Evolutionary conservation across 2,113 vertebrate species (phyloP).

Genomic region (Apteryx owenii): DNA sequence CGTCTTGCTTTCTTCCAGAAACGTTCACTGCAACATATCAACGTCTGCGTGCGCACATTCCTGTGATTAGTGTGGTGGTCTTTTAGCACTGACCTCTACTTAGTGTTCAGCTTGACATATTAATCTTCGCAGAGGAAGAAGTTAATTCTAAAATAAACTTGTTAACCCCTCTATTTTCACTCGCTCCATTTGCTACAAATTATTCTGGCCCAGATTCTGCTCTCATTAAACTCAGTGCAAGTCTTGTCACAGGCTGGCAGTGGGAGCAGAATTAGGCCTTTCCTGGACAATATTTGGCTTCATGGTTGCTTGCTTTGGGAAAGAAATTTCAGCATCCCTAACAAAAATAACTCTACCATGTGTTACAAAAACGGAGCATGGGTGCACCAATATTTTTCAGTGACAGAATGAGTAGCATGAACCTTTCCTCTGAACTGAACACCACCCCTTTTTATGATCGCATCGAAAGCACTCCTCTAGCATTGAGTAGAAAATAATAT

Average conservation of each 20-base stretch:
- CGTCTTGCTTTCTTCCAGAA: not conserved
- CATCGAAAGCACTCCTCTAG: not conserved
- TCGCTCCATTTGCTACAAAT: slow-evolving; percentile 12
- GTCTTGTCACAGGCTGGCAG: not conserved
- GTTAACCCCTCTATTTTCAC: slow-evolving; percentile 10
- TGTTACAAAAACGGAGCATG: not conserved
- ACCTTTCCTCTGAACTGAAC: not conserved
- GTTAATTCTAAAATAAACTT: slow-evolving; percentile 66
- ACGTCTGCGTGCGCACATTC: slow-evolving; percentile 13
- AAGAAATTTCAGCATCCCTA: not conserved
- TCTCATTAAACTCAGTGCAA: not conserved
- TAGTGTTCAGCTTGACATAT: slow-evolving; percentile 44
- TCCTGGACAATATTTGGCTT: not conserved
- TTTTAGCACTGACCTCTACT: slow-evolving; percentile 58
- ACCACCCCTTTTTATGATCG: not conserved
- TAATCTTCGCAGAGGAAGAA: not conserved
- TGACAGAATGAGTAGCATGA: not conserved
- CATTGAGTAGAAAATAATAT: not conserved
- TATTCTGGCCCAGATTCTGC: slow-evolving; percentile 1
- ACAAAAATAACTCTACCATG: not conserved
- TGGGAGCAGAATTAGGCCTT: not conserved
- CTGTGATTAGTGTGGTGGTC: slow-evolving; percentile 49
- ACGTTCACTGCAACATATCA: slow-evolving; percentile 52
- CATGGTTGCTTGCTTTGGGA: not conserved
- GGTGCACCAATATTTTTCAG: not conserved